Conservation (phyloP, 2,888 invertebrate species). For the Eristalis intricaria region DNA sequence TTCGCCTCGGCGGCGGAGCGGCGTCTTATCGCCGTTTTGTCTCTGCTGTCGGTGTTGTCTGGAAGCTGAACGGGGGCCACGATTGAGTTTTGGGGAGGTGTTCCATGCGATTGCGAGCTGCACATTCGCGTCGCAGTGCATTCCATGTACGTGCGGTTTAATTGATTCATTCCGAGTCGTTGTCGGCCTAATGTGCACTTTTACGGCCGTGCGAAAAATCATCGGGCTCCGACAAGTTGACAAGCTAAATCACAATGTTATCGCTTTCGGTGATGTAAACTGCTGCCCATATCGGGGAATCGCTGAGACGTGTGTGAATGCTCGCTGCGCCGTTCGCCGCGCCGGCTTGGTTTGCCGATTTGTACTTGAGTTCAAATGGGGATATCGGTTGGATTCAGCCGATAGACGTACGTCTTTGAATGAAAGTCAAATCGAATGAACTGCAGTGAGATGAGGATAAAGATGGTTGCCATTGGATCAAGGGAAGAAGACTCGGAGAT, state of each 20-base stretch:
- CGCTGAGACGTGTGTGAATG: not conserved
- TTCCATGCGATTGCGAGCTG: slow-evolving; percentile 19
- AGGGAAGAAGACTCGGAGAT: no score
- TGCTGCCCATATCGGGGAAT: slow-evolving; percentile 6
- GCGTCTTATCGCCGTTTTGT: slow-evolving; percentile 64
- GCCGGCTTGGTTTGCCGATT: not conserved
- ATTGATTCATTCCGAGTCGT: slow-evolving; percentile 64
- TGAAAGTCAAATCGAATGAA: not conserved
- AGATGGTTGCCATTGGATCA: no score
- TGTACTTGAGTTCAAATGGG: not conserved
- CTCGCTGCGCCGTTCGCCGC: not conserved
- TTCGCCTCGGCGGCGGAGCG: slow-evolving; percentile 38
- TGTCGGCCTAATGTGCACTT: slow-evolving; percentile 58
- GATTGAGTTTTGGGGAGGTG: slow-evolving; percentile 48
- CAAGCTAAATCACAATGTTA: slow-evolving; percentile 46
- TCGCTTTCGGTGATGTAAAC: slow-evolving; percentile 28
- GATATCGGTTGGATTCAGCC: not conserved
- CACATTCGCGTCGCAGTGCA: slow-evolving; percentile 33
- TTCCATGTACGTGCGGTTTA: slow-evolving; percentile 67
- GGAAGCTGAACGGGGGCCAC: slow-evolving; percentile 19
- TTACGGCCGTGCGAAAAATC: slow-evolving; percentile 66
- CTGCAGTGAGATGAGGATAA: no score
- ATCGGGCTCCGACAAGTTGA: slow-evolving; percentile 54
- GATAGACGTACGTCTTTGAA: not conserved
- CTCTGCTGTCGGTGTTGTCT: slow-evolving; percentile 22